A percentile compares a stretch with the other conserved stretches of the same genome.
These are phyloP conservation scores for Heteromyza rotundicornis DNA, from an alignment of 2,888 invertebrate genomes.

Conservation along the genomic window DNA sequence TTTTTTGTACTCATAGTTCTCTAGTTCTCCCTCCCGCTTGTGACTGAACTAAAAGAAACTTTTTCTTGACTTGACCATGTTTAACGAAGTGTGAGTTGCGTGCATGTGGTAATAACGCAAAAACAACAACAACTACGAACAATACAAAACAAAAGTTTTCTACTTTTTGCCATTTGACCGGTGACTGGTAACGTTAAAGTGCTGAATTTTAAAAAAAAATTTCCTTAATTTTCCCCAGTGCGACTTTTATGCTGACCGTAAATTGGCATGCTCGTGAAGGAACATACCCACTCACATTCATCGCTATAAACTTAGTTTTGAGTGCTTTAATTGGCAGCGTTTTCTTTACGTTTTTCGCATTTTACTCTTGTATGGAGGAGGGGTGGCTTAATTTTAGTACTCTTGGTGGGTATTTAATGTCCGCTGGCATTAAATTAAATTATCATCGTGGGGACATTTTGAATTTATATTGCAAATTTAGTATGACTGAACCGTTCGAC, in stretches of 20 bases:
- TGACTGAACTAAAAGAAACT: too few relatives aligned
- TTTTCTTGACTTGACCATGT: background rate
- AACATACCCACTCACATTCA: too few relatives aligned
- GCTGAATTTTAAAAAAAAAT: background rate
- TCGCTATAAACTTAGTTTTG: background rate
- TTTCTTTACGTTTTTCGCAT: background rate
- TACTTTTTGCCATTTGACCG: background rate
- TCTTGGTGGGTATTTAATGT: background rate
- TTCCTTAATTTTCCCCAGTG: background rate
- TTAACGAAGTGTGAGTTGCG: slow-evolving; percentile 4
- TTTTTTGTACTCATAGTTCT: background rate
- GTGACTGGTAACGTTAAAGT: background rate
- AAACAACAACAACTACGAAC: background rate
- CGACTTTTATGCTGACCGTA: background rate
- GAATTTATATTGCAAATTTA: too few relatives aligned
- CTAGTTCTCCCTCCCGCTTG: background rate
- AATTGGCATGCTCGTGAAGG: background rate
- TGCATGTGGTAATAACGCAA: background rate
- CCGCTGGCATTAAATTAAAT: background rate
- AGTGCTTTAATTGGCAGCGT: background rate
- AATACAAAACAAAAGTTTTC: too few relatives aligned
- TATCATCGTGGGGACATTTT: background rate
- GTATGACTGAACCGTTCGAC: too few relatives aligned
- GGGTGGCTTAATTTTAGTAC: background rate
- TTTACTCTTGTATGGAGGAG: too few relatives aligned